These are phyloP conservation scores for Acanthurus lineatus DNA, from an alignment of 2,797 vertebrate species.

Conservation along the genomic window DNA sequence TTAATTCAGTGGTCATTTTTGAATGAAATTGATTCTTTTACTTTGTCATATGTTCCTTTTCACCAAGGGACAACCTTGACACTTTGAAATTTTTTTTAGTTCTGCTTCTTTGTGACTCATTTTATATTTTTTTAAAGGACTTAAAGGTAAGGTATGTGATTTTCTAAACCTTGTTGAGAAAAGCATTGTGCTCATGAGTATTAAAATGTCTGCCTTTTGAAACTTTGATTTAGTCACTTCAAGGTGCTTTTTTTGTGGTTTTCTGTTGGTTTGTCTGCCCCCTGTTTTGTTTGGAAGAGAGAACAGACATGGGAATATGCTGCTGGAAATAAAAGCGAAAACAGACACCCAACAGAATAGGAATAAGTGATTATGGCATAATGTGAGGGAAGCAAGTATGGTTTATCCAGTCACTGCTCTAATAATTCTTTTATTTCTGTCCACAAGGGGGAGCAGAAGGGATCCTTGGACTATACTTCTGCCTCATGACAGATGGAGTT, in stretches of 20 bases:
- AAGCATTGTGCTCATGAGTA: constrained; percentile 39
- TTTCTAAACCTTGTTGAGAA: constrained; percentile 29
- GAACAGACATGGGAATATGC: constrained; percentile 47
- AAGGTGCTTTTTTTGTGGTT: constrained; percentile 51
- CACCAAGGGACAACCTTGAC: not conserved
- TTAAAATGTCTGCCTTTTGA: constrained; percentile 31
- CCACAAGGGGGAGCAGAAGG: constrained; percentile 56
- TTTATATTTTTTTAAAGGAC: constrained; percentile 27
- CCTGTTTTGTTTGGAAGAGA: constrained; percentile 43
- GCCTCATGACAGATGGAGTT: constrained; percentile 64
- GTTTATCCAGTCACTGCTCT: constrained; percentile 26
- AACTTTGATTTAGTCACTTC: constrained; percentile 57
- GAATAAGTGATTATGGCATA: constrained; percentile 24
- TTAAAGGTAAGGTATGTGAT: not conserved
- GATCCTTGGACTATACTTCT: constrained; percentile 27
- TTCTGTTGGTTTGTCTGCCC: constrained; percentile 39
- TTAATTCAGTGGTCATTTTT: not conserved
- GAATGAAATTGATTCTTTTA: not conserved
- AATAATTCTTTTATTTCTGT: constrained; percentile 36
- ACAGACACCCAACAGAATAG: constrained; percentile 22
- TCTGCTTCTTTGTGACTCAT: not conserved
- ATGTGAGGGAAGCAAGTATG: constrained; percentile 7
- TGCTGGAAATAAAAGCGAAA: constrained; percentile 43
- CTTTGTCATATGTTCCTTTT: not conserved
- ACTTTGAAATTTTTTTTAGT: not conserved